Percentiles rank a stretch among this genome's conserved stretches.
Conservation (phyloP, 2,113 vertebrate genomes). For the Mus pahari region DNA sequence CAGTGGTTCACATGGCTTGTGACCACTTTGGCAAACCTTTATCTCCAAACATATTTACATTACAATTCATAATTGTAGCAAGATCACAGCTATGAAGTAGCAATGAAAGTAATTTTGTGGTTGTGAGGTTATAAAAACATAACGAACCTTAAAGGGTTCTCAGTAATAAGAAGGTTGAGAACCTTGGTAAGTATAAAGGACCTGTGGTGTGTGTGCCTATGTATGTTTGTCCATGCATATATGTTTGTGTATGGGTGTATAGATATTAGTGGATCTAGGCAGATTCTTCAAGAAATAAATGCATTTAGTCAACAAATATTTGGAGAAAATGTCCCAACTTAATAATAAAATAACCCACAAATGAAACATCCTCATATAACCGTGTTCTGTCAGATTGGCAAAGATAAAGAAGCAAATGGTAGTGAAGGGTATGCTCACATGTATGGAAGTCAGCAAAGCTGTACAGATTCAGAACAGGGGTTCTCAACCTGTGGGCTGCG, state of each 20-base stretch:
- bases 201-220: background rate
- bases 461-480: accelerated
- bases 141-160: background rate
- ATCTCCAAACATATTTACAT: background rate
- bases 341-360: background rate
- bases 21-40: background rate
- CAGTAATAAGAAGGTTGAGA: background rate
- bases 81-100: background rate
- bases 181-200: background rate
- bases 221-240: background rate
- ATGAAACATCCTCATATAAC: background rate
- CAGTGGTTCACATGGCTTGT: background rate
- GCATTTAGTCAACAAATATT: background rate
- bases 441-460: accelerated
- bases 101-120: background rate
- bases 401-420: background rate
- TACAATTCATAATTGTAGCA: background rate
- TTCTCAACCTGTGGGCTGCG: background rate
- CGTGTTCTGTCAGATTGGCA: background rate
- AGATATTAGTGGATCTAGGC: background rate
- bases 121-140: background rate
- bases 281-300: background rate
- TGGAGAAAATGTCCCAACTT: slow-evolving; percentile 11
- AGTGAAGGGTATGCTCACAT: accelerated
- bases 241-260: background rate